phyloP scores from a whole-genome alignment of 2,797 vertebrate genomes.

The Enteromius thamalakanensis region DNA sequence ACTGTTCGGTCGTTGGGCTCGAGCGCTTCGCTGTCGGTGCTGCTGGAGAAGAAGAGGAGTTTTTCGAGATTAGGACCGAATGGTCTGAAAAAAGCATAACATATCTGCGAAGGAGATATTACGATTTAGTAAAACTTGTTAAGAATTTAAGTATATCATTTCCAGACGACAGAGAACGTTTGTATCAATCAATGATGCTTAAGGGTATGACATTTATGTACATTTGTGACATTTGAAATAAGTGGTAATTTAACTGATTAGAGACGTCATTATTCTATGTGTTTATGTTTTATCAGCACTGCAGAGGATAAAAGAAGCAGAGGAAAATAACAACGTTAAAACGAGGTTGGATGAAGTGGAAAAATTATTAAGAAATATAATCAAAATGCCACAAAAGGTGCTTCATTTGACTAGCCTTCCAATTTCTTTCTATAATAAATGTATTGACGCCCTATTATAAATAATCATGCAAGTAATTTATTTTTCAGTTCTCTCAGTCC shows the following conservation, averaged over 20 bases:
- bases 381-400: conserved; percentile 85
- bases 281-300: conserved; percentile 71
- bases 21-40: conserved; percentile 79
- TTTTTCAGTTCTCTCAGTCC: conserved; percentile 82
- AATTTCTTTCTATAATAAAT: neutral
- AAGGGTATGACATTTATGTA: conserved; percentile 71
- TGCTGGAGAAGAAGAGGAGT: conserved; percentile 80
- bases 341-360: conserved; percentile 84
- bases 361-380: conserved; percentile 79
- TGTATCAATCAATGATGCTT: conserved; percentile 75
- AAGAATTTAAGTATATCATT: conserved; percentile 81
- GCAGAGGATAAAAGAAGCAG: conserved; percentile 76
- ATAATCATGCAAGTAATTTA: neutral
- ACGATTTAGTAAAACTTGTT: conserved; percentile 79
- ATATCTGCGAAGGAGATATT: conserved; percentile 81
- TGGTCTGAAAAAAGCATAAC: conserved; percentile 85
- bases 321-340: conserved; percentile 78
- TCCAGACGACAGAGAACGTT: conserved; percentile 79
- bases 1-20: conserved; percentile 85
- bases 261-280: neutral
- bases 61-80: conserved; percentile 84
- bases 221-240: neutral
- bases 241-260: neutral
- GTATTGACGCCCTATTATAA: neutral
- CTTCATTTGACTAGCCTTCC: conserved; percentile 29